Conservation (phyloP, 2,888 invertebrate genomes). For the Drosophila eohydei region DNA sequence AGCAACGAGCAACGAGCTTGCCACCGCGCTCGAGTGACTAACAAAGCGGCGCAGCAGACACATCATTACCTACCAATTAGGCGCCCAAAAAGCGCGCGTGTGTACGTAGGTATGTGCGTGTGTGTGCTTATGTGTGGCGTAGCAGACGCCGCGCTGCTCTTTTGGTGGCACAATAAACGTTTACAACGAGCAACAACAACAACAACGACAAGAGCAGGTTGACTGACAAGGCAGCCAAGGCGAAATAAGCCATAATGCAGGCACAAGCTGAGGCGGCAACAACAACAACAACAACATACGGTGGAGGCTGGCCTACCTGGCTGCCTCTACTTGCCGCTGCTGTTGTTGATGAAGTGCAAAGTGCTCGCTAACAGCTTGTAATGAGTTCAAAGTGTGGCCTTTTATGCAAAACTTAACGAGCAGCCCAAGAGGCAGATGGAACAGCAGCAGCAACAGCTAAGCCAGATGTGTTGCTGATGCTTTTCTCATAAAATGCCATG, state of each 20-base stretch:
- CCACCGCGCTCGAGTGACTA: constrained; percentile 58
- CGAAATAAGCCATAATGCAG: constrained; percentile 76
- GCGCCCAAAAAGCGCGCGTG: constrained; percentile 58
- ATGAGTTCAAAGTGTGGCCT: constrained; percentile 66
- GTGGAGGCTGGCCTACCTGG: constrained; percentile 17
- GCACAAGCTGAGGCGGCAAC: not conserved
- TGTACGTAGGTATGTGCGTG: constrained; percentile 30
- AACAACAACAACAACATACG: not conserved
- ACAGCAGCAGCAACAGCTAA: not conserved
- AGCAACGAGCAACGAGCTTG: constrained; percentile 25
- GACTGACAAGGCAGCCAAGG: constrained; percentile 62
- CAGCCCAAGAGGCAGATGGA: not conserved
- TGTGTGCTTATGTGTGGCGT: not conserved
- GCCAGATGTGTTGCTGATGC: not conserved
- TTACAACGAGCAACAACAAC: constrained; percentile 50
- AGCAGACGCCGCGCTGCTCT: constrained; percentile 50
- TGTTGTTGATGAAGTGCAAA: constrained; percentile 75
- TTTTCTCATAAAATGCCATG: constrained; percentile 5
- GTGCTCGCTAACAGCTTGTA: constrained; percentile 78
- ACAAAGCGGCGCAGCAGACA: constrained; percentile 79
- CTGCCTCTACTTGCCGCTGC: constrained; percentile 13
- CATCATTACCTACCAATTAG: constrained; percentile 81
- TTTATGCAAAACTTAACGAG: constrained; percentile 47
- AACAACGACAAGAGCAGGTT: constrained; percentile 1
- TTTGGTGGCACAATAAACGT: constrained; percentile 79